Evolutionary conservation across 2,888 invertebrate genomes (phyloP), one percentile per base, ranked within the genome.

Genomic region (Acanthosepion lycidas): DNA sequence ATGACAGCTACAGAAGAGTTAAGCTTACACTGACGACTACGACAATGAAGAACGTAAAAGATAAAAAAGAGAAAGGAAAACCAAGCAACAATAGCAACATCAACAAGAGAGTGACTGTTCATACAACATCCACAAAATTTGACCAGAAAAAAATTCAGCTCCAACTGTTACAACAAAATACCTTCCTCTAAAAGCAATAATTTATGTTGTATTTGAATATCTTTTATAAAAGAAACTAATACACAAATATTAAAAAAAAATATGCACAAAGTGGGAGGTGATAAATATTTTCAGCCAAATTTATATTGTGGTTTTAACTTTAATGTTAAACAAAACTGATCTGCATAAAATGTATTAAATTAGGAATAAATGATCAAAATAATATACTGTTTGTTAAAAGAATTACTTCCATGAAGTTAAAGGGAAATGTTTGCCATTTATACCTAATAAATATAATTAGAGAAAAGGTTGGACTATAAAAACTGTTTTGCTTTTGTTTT

Each of bases 1-100:
- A 78, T 78, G 78, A 78, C 78, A 78, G 78, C n/a, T 78, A 78
- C 78, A 78, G n/a, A 78, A 78, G 78, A 78, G 78, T 78, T n/a
- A 78, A 78, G 33, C 33, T 78, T 78, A 33, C n/a, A 33, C 78
- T 78, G 78, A 78, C 78, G 78, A 78, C 78, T 78, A 78, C n/a
- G 18, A 78, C 78, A 78, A 78, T 78, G 78, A 78, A n/a, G n/a
- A 78, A 78, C 78, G 18, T 15, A n/a, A 33, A 59, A 23, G 26
- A 28, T 12, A 64, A 64, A 64, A 64, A 64, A 64, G 6, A 64
- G 26, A 78, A n/a, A n/a, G 18, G 15, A 78, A n/a, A 33, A 78
- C 2, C 15, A 15, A 33, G n/a, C 33, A 33, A 78, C 78, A 78
- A 78, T 78, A 23, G 15, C 78, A 78, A 78, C n/a, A 78, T n/a